phyloP scores from a whole-genome alignment of 2,888 invertebrate genomes.

The Rhingia campestris region DNA sequence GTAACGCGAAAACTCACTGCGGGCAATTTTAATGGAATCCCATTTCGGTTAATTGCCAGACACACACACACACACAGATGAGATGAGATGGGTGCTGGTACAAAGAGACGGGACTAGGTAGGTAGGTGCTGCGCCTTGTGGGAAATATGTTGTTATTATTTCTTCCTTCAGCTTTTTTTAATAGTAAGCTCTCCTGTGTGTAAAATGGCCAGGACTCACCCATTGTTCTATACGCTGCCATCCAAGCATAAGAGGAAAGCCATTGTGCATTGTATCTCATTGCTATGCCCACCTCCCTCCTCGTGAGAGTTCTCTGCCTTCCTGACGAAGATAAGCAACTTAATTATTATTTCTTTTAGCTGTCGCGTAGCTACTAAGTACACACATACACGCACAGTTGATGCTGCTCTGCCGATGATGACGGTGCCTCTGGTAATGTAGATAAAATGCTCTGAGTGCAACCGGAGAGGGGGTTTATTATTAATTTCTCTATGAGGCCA shows the following conservation, averaged over 20 bases:
- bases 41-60: conserved; percentile 73
- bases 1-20: conserved; percentile 63
- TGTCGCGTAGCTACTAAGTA: conserved; percentile 23
- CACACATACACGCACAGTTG: not conserved
- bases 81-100: conserved; percentile 45
- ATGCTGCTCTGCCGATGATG: conserved; percentile 25
- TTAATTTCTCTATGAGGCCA: conserved; percentile 29
- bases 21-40: conserved; percentile 74
- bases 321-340: conserved; percentile 61
- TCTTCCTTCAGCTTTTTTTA: not conserved
- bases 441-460: conserved; percentile 22
- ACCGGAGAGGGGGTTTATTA: conserved; percentile 17
- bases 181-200: conserved; percentile 1
- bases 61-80: conserved; percentile 14
- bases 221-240: conserved; percentile 37
- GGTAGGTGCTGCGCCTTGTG: conserved; percentile 29
- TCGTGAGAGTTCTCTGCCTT: not conserved
- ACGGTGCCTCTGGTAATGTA: conserved; percentile 5
- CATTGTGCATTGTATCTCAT: conserved; percentile 49
- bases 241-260: conserved; percentile 32
- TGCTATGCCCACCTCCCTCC: not conserved
- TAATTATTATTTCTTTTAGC: conserved; percentile 66
- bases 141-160: conserved; percentile 55
- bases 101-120: conserved; percentile 18
- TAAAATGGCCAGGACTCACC: conserved; percentile 46